A percentile compares a stretch with the other conserved stretches of the same genome.
These are phyloP conservation scores for Antechinus flavipes DNA, from an alignment of 2,113 vertebrate genomes.

Conservation along the genomic window DNA sequence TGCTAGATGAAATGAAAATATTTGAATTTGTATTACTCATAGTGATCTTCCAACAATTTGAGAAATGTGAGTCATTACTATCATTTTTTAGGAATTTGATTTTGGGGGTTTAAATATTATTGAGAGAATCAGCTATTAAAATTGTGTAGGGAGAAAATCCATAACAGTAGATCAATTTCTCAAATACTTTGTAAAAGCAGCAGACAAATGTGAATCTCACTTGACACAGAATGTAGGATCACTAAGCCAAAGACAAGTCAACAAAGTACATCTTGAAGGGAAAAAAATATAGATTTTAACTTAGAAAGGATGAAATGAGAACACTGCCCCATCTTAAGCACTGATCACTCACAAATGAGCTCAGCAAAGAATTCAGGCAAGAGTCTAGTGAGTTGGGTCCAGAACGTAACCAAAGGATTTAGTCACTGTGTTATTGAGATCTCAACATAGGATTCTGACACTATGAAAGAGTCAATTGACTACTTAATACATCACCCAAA, in stretches of 20 bases:
- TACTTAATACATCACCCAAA: constrained; percentile 29
- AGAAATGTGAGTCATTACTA: constrained; percentile 65
- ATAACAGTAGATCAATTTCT: constrained; percentile 73
- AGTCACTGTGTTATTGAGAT: constrained; percentile 8
- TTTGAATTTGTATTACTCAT: constrained; percentile 58
- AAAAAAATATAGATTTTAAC: constrained; percentile 76
- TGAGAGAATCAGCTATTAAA: constrained; percentile 78
- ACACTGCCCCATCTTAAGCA: constrained; percentile 78
- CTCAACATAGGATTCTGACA: constrained; percentile 38
- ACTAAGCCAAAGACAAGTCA: constrained; percentile 82
- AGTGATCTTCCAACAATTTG: constrained; percentile 63
- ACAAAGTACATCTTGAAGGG: constrained; percentile 69
- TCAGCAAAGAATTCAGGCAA: constrained; percentile 62
- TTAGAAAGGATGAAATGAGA: constrained; percentile 73
- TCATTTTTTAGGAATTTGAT: constrained; percentile 68
- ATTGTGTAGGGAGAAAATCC: constrained; percentile 73
- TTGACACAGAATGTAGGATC: constrained; percentile 73
- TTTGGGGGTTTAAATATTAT: constrained; percentile 71
- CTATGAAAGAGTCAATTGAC: constrained; percentile 60
- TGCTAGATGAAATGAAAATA: constrained; percentile 50
- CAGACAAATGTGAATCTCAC: constrained; percentile 75
- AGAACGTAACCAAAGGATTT: constrained; percentile 31
- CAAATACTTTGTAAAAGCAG: constrained; percentile 79
- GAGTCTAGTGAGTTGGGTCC: constrained; percentile 19
- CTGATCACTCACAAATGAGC: constrained; percentile 66